These are phyloP conservation scores for Amphipoea lucens DNA, from an alignment of 2,888 invertebrate genomes.

Conservation along the genomic window DNA sequence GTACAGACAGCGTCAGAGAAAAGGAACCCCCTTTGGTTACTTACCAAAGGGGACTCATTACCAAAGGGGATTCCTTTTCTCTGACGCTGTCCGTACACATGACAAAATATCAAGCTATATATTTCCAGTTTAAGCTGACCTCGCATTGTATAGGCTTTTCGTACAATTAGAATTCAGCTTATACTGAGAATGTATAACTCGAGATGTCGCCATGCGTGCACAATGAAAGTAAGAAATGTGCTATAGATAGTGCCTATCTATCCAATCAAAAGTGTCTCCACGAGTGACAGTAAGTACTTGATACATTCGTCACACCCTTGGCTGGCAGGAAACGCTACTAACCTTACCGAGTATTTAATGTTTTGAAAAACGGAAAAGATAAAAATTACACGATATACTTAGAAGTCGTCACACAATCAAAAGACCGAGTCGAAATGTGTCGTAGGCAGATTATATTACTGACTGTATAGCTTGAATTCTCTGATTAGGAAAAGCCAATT, in stretches of 20 bases:
- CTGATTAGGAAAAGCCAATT: not conserved
- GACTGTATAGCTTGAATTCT: not conserved
- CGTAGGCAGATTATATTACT: not conserved
- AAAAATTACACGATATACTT: not conserved
- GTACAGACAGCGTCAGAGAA: too few relatives aligned
- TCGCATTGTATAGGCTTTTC: too few relatives aligned
- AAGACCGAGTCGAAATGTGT: not conserved
- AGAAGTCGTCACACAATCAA: not conserved
- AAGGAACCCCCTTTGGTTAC: too few relatives aligned
- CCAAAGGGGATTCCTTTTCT: too few relatives aligned
- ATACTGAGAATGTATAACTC: not conserved
- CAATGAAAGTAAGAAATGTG: constrained; percentile 8
- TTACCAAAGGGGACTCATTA: too few relatives aligned
- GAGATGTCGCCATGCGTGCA: not conserved
- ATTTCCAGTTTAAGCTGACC: too few relatives aligned
- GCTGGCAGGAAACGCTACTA: not conserved
- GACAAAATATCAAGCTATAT: too few relatives aligned
- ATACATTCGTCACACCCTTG: not conserved
- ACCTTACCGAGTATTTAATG: not conserved
- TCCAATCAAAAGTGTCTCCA: not conserved
- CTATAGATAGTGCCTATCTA: not conserved
- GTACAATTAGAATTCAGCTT: not conserved
- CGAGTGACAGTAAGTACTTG: not conserved
- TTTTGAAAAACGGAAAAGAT: not conserved
- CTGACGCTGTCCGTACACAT: too few relatives aligned